These are phyloP conservation scores for Drosophila hydei DNA, from an alignment of 1,140 invertebrate species.

Conservation along the genomic window DNA sequence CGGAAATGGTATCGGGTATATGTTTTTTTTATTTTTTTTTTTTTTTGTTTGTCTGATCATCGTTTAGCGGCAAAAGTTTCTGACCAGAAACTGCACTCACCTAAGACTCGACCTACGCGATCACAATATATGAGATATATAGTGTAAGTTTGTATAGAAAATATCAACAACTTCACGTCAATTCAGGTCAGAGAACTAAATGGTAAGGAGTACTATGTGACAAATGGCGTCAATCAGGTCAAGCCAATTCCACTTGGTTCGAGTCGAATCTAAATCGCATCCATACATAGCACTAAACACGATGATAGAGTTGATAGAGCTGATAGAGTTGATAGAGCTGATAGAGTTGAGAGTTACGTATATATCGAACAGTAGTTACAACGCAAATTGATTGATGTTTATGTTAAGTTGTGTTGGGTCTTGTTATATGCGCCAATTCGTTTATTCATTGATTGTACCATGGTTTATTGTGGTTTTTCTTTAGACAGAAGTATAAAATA, in stretches of 20 bases:
- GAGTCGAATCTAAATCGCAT: constrained; percentile 48
- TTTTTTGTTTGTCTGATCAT: constrained; percentile 16
- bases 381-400: constrained; percentile 27
- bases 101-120: background rate
- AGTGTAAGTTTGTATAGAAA: background rate
- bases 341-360: constrained; percentile 4
- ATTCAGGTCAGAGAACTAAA: background rate
- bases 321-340: background rate
- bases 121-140: no score
- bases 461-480: constrained; percentile 21
- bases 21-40: constrained; percentile 28
- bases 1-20: constrained; percentile 46
- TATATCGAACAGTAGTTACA: constrained; percentile 16
- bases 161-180: background rate
- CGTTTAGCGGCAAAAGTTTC: constrained; percentile 1
- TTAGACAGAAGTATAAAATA: constrained; percentile 13
- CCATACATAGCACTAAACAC: constrained; percentile 53
- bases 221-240: constrained; percentile 10
- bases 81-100: constrained; percentile 22
- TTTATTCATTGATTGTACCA: constrained; percentile 43
- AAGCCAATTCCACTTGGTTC: constrained; percentile 11
- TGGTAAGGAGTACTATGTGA: background rate
- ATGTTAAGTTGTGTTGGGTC: constrained; percentile 11
- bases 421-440: constrained; percentile 45
- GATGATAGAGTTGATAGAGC: constrained; percentile 11